These are phyloP conservation scores for Anagyrus pseudococci DNA, from an alignment of 2,888 invertebrate species.

Conservation along the genomic window DNA sequence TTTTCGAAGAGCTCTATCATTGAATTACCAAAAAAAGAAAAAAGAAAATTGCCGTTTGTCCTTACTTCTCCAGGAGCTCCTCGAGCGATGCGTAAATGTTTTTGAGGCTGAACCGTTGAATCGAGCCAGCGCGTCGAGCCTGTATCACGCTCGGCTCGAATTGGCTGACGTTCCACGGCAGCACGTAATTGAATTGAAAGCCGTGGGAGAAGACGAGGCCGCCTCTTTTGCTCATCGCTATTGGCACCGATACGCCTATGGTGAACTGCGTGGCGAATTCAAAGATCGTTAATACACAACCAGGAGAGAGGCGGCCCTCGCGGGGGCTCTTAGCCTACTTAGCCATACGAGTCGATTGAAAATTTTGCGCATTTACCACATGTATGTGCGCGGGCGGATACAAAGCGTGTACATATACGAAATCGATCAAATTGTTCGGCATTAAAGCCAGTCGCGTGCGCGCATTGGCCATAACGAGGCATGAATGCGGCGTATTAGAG, in stretches of 20 bases:
- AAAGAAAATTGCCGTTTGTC: background rate
- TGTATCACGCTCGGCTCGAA: conserved; percentile 49
- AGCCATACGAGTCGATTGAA: too few relatives aligned
- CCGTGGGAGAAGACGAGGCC: conserved; percentile 50
- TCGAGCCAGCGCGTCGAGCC: conserved; percentile 3
- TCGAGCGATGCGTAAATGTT: conserved; percentile 54
- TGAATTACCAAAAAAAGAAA: background rate
- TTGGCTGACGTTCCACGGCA: conserved; percentile 56
- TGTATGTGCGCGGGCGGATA: too few relatives aligned
- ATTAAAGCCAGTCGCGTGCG: too few relatives aligned
- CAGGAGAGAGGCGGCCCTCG: too few relatives aligned
- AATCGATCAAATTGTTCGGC: too few relatives aligned
- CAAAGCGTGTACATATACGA: too few relatives aligned
- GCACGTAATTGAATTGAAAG: conserved; percentile 57
- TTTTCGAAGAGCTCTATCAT: background rate
- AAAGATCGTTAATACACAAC: too few relatives aligned
- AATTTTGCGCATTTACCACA: too few relatives aligned
- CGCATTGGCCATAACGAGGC: too few relatives aligned
- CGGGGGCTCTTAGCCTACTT: too few relatives aligned
- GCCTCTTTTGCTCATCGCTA: conserved; percentile 52
- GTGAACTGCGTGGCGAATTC: conserved; percentile 53
- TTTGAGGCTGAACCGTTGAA: conserved; percentile 46
- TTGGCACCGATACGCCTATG: conserved; percentile 52
- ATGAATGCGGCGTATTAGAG: too few relatives aligned
- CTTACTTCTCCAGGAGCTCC: conserved; percentile 51